Percentiles rank a stretch among this genome's conserved stretches.
These are phyloP conservation scores for Temnothorax nylanderi DNA, from an alignment of 1,140 invertebrate species.

Conservation along the genomic window DNA sequence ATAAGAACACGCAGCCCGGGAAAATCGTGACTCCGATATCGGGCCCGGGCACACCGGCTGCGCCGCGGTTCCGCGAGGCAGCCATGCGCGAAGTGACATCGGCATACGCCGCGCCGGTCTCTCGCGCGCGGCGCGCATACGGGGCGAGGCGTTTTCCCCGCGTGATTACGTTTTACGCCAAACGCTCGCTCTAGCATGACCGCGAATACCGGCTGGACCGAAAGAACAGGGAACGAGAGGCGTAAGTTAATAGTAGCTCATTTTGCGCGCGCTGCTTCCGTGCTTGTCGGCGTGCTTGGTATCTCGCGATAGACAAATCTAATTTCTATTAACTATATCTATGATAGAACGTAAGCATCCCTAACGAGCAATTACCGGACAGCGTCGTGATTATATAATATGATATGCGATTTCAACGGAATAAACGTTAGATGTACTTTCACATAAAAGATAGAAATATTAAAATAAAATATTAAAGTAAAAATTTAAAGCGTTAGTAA, in stretches of 20 bases:
- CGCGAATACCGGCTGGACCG: constrained; percentile 9
- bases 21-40: constrained; percentile 71
- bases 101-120: constrained; percentile 18
- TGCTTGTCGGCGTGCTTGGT: not conserved
- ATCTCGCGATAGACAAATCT: not conserved
- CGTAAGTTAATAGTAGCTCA: constrained; percentile 44
- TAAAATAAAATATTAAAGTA: not conserved
- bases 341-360: not conserved
- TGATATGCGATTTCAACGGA: not conserved
- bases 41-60: not conserved
- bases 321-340: constrained; percentile 26
- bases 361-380: not conserved
- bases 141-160: constrained; percentile 54
- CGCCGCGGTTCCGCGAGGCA: constrained; percentile 70
- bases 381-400: not conserved
- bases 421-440: not conserved
- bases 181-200: not conserved
- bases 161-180: constrained; percentile 55
- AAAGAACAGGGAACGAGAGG: constrained; percentile 4
- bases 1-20: constrained; percentile 75
- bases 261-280: constrained; percentile 32
- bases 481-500: not conserved
- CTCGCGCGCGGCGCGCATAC: constrained; percentile 15
- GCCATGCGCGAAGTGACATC: constrained; percentile 80
- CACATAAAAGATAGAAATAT: not conserved